phyloP scores from a whole-genome alignment of 2,888 invertebrate species.

The Seladonia tumulorum region DNA sequence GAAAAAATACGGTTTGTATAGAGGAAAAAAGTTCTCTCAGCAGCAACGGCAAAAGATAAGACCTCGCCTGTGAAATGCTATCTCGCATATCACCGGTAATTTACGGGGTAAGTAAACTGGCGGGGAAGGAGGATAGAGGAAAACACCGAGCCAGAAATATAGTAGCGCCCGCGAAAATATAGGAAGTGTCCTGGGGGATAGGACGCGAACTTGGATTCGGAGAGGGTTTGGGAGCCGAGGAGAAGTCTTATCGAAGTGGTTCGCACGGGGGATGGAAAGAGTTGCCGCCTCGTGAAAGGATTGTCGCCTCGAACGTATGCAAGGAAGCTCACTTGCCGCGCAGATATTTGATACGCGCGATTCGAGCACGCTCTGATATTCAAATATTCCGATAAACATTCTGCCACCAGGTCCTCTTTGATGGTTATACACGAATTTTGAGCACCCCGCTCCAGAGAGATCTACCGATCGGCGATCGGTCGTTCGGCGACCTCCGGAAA shows the following conservation, averaged over 20 bases:
- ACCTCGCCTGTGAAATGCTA: slow-evolving; percentile 39
- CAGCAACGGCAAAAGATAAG: slow-evolving; percentile 47
- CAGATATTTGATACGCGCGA: slow-evolving; percentile 53
- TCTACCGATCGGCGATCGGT: background rate
- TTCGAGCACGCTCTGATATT: slow-evolving; percentile 55
- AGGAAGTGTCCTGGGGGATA: slow-evolving; percentile 55
- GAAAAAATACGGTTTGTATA: slow-evolving; percentile 18
- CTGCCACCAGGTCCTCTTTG: slow-evolving; percentile 45
- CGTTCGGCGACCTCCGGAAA: background rate
- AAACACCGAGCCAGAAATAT: slow-evolving; percentile 45
- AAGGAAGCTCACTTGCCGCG: slow-evolving; percentile 6
- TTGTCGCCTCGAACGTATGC: slow-evolving; percentile 5
- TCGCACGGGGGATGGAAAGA: slow-evolving; percentile 11
- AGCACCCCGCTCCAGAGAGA: background rate
- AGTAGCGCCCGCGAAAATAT: slow-evolving; percentile 54
- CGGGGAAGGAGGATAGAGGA: slow-evolving; percentile 48
- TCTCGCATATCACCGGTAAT: slow-evolving; percentile 59
- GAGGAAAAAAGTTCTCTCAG: slow-evolving; percentile 22
- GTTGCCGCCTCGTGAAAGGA: slow-evolving; percentile 23
- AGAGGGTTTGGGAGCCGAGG: slow-evolving; percentile 15
- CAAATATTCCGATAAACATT: slow-evolving; percentile 72
- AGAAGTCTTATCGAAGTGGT: slow-evolving; percentile 48
- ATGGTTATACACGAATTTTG: slow-evolving; percentile 38
- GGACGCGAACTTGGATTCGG: slow-evolving; percentile 33
- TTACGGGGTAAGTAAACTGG: slow-evolving; percentile 54